Conservation (phyloP, 64 coral and sea anemone species). For the Catalaphyllia jardinei region DNA sequence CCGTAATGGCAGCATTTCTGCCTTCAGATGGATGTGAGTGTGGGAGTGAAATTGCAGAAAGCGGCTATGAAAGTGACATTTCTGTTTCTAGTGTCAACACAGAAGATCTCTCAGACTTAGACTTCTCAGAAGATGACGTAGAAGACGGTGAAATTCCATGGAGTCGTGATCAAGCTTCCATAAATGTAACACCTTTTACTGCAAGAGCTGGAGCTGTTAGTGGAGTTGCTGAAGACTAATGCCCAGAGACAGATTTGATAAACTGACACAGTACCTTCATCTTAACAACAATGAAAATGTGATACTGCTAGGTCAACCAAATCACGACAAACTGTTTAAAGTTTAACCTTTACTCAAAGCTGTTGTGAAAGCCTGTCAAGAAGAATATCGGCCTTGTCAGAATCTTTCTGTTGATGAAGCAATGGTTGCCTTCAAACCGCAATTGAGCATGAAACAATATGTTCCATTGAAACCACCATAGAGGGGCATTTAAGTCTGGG, state of each 20-base stretch:
- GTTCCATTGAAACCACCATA: constrained; percentile 31
- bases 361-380: neutral
- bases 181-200: neutral
- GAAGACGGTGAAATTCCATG: neutral
- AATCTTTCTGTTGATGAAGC: constrained; percentile 24
- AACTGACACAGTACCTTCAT: constrained; percentile 46
- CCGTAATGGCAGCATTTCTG: too few species aligned
- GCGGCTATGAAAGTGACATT: constrained; percentile 3
- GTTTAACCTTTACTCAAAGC: constrained; percentile 40
- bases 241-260: constrained; percentile 42
- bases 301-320: neutral
- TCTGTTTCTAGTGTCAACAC: constrained; percentile 5
- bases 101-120: constrained; percentile 8
- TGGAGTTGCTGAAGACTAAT: constrained; percentile 43
- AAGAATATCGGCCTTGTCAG: constrained; percentile 33
- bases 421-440: constrained; percentile 52
- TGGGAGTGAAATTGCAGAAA: neutral
- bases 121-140: neutral
- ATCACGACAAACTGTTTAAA: constrained; percentile 67
- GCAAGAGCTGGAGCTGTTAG: constrained; percentile 24
- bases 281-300: constrained; percentile 38
- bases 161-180: neutral
- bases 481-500: constrained; percentile 32
- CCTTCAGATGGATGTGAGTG: too few species aligned
- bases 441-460: constrained; percentile 48